These are phyloP conservation scores for Catharus bicknelli DNA, from an alignment of 2,113 vertebrate species.

Conservation along the genomic window DNA sequence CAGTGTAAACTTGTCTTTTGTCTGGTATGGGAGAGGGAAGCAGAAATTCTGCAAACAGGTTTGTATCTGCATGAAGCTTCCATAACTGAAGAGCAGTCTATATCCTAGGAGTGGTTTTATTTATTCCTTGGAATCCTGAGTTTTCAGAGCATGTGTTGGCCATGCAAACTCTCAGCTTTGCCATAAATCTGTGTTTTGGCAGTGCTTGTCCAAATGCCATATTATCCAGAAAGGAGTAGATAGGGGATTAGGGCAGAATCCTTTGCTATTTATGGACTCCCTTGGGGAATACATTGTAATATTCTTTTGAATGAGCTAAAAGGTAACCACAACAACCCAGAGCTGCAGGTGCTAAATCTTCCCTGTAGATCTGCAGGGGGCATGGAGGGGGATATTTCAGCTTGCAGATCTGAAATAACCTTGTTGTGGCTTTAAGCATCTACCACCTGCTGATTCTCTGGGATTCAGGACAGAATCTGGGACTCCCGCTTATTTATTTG, in stretches of 20 bases:
- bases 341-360: neutral
- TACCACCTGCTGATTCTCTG: conserved; percentile 49
- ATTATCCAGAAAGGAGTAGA: conserved; percentile 47
- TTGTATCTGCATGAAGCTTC: neutral
- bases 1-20: neutral
- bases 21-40: neutral
- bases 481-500: neutral
- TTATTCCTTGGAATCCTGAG: neutral
- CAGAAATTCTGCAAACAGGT: neutral
- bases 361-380: neutral
- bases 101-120: neutral
- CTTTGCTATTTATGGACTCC: conserved; percentile 40
- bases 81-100: rapidly evolving
- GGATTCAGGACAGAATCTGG: conserved; percentile 19
- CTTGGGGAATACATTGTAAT: conserved; percentile 24
- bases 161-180: neutral
- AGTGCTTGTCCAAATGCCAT: conserved; percentile 13
- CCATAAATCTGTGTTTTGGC: conserved; percentile 45
- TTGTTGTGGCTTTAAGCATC: conserved; percentile 41
- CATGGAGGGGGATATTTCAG: neutral
- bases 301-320: conserved; percentile 36
- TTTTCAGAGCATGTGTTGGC: neutral
- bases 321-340: conserved; percentile 45
- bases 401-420: neutral
- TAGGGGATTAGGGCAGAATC: conserved; percentile 51